Evolutionary conservation across 2,797 vertebrate genomes (phyloP).

Genomic region (Adelosebastes latens): DNA sequence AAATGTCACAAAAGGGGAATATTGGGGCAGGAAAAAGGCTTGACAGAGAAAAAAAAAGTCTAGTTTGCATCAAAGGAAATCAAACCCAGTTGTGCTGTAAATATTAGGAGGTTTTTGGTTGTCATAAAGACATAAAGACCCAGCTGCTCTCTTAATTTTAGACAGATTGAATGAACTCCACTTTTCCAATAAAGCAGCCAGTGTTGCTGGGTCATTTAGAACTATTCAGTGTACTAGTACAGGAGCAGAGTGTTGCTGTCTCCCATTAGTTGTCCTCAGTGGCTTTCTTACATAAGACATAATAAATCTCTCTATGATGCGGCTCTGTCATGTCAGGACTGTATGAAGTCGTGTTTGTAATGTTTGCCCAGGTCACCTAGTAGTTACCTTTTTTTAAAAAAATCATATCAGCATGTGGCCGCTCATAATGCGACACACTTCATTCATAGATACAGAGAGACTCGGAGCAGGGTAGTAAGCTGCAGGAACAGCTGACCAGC

Average conservation of each 20-base stretch:
- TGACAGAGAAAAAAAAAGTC: neutral
- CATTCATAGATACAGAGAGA: slow-evolving; percentile 3
- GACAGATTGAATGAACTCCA: slow-evolving; percentile 3
- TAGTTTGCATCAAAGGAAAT: neutral
- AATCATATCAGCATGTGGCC: neutral
- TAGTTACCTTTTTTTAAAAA: neutral
- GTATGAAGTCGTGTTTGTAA: neutral
- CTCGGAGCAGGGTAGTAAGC: slow-evolving; percentile 3
- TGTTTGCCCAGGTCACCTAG: neutral
- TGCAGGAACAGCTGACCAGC: slow-evolving; percentile 25
- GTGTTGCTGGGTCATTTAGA: slow-evolving; percentile 15
- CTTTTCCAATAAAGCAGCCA: slow-evolving; percentile 27
- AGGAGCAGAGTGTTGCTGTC: slow-evolving; percentile 6
- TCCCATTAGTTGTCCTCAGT: neutral
- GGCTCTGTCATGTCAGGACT: neutral
- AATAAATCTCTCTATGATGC: neutral
- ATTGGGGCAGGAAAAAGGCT: too few species aligned
- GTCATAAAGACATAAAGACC: neutral
- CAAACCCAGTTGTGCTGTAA: neutral
- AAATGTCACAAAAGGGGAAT: neutral
- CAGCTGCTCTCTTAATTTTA: slow-evolving; percentile 11
- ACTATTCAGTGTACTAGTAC: neutral
- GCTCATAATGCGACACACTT: neutral
- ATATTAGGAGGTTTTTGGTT: neutral
- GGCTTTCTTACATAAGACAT: slow-evolving; percentile 3